phyloP scores from a whole-genome alignment of 2,888 invertebrate species.

The Petrophora chlorosata region DNA sequence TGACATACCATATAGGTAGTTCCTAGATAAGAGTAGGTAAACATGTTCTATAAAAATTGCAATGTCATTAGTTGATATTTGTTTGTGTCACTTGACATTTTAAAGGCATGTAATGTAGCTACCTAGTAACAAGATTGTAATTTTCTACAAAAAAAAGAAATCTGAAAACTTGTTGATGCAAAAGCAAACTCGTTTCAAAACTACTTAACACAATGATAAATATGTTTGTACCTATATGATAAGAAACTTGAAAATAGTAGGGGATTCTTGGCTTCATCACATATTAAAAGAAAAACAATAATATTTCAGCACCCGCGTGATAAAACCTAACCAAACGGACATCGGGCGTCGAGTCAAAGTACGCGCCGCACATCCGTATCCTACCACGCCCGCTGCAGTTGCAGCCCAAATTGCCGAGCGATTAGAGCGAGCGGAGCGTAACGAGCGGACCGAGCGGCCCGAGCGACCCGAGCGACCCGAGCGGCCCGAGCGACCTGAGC shows the following conservation, averaged over 20 bases:
- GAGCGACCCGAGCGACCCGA: constrained; percentile 58
- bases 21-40: constrained; percentile 4
- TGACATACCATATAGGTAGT: too few species aligned
- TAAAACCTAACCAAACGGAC: constrained; percentile 95
- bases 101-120: constrained; percentile 12
- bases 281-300: constrained; percentile 1
- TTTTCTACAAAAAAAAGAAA: constrained; percentile 15
- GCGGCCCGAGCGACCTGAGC: constrained; percentile 56
- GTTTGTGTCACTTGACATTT: constrained; percentile 21
- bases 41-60: constrained; percentile 11
- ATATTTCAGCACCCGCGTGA: constrained; percentile 92
- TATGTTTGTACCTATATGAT: too few species aligned
- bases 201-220: too few species aligned
- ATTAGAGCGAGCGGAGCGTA: constrained; percentile 54
- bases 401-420: constrained; percentile 58
- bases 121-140: constrained; percentile 16
- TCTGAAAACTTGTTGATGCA: too few species aligned
- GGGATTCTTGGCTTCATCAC: too few species aligned
- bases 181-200: too few species aligned
- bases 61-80: constrained; percentile 24
- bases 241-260: too few species aligned
- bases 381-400: constrained; percentile 58
- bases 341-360: constrained; percentile 94
- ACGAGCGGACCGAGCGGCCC: constrained; percentile 53
- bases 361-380: constrained; percentile 76